Evolutionary conservation across 1,140 invertebrate genomes (phyloP).

Genomic region (Anadara kagoshimensis): DNA sequence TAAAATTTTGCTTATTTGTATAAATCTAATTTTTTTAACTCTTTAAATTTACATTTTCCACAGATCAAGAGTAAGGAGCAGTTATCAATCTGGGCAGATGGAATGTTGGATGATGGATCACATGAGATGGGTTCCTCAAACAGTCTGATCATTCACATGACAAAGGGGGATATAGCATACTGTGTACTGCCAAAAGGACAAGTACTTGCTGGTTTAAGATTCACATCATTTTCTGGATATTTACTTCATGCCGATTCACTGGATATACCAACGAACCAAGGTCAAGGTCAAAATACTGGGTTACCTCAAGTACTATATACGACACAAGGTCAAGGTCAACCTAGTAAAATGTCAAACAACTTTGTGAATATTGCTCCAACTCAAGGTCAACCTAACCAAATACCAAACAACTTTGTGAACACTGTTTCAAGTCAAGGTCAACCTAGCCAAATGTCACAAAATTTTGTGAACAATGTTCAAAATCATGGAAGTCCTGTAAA

Average conservation of each 20-base stretch:
- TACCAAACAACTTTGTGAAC: no score
- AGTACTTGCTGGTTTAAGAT: slow-evolving; percentile 29
- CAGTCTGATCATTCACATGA: slow-evolving; percentile 28
- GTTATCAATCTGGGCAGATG: slow-evolving; percentile 27
- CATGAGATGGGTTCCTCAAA: slow-evolving; percentile 40
- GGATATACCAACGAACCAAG: not conserved
- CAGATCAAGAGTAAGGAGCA: slow-evolving; percentile 12
- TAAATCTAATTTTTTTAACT: not conserved
- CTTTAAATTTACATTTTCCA: not conserved
- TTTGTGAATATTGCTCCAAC: no score
- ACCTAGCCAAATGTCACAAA: no score
- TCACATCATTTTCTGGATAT: slow-evolving; percentile 38
- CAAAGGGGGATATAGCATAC: slow-evolving; percentile 29
- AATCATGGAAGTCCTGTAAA: no score
- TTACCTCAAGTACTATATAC: no score
- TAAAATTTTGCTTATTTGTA: not conserved
- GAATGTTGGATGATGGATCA: slow-evolving; percentile 5
- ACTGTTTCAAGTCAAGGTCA: no score
- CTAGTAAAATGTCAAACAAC: no score
- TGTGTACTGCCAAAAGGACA: slow-evolving; percentile 33
- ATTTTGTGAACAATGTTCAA: no score
- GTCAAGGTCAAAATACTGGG: not conserved
- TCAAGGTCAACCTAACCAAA: no score
- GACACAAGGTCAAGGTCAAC: no score
- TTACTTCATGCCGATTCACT: not conserved